Base-by-base conservation (phyloP, 2,113 vertebrate genomes). In the Atlantisia rogersi region DNA sequence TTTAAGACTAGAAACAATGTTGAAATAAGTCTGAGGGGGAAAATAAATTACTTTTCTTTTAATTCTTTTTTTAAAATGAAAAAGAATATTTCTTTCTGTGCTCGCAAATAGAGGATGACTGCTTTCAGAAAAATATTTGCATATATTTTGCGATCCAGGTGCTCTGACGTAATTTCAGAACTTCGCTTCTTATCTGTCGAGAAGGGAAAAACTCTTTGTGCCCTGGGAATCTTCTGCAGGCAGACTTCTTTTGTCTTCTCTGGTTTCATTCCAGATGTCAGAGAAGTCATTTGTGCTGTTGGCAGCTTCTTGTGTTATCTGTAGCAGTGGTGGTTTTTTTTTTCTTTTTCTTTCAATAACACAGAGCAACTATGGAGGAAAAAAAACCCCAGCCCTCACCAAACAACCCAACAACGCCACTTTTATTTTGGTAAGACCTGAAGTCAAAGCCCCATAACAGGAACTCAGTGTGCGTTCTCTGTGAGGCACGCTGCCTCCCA, bases 231-330 rank as follows among this genome's bases (percentile, higher is more conserved):
- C 58, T 79, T 97, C 70, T 73, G n/a, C 75, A 82, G 74, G 62
- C 93, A 84, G 62, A 62, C 32, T 60, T 73, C 68, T 91, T 95
- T 95, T 95, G 67, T 92, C 69, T 95, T 73, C 65, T 75, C 63
- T 79, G 82, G 80, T 93, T 93, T 76, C 26, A 90, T 94, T 93
- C 94, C 94, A 95, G 90, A 92, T 94, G 90, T 92, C 85, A 88
- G 92, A 91, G 53, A 37, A 96, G 75, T 92, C 32, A 69, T 82
- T 88, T 92, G 74, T 76, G 70, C 78, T 91, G 78, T 73, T 95
- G 92, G 87, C 90, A 95, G 87, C 77, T 68, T 35, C 74, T 84
- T 82, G 35, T 28, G 53, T 21, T 81, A 22, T 91, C 86, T 92
- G 73, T 73, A 70, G 68, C 1, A 4, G 60, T 58, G 67, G 32